Percentiles rank a stretch among this genome's conserved stretches.
These are phyloP conservation scores for Cylloceria caligata DNA, from an alignment of 2,888 invertebrate genomes.

Conservation along the genomic window DNA sequence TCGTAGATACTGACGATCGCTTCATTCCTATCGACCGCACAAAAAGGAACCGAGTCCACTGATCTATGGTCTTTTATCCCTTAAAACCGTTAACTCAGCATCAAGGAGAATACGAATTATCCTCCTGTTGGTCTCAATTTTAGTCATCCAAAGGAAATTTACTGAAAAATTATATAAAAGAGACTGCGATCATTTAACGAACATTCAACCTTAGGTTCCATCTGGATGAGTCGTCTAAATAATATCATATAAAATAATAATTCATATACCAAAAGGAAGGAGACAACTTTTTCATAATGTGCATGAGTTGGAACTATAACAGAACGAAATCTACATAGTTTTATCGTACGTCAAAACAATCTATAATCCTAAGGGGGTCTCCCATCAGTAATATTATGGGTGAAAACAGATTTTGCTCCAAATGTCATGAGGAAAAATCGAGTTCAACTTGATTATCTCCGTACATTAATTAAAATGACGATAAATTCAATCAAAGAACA, in stretches of 20 bases:
- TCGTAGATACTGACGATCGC: constrained; percentile 49
- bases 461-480: too few relatives aligned
- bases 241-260: not conserved
- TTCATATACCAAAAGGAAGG: not conserved
- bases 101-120: constrained; percentile 84
- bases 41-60: constrained; percentile 70
- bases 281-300: not conserved
- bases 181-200: not conserved
- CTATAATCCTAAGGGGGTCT: too few relatives aligned
- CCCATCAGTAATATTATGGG: too few relatives aligned
- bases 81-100: constrained; percentile 84
- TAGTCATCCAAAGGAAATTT: constrained; percentile 68
- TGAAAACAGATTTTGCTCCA: too few relatives aligned
- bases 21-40: constrained; percentile 63
- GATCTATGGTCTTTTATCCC: constrained; percentile 83
- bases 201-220: not conserved
- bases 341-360: not conserved
- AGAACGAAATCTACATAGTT: not conserved
- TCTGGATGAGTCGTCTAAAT: not conserved
- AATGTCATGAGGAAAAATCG: too few relatives aligned
- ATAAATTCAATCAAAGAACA: too few relatives aligned
- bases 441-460: too few relatives aligned
- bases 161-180: constrained; percentile 35
- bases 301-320: not conserved
- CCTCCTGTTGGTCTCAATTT: constrained; percentile 74